A percentile compares a stretch with the other conserved stretches of the same genome.
Conservation (phyloP, 2,113 vertebrate species). For the Columba janthina region DNA sequence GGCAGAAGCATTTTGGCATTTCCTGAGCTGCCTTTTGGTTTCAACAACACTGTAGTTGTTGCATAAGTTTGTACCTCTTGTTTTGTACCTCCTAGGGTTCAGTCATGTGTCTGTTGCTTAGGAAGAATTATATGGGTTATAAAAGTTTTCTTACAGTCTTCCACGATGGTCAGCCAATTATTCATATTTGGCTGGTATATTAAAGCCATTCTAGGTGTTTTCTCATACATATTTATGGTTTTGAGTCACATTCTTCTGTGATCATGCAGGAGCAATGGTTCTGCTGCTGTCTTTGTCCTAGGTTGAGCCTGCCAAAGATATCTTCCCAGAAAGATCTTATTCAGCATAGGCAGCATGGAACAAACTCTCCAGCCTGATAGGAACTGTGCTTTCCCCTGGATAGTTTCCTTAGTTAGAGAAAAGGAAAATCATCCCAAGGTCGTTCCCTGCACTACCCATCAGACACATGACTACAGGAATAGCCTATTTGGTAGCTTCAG, state of each 20-base stretch:
- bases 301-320: slow-evolving; percentile 1
- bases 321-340: slow-evolving; percentile 42
- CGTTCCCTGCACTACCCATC: accelerated
- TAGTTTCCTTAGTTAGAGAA: background rate
- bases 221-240: background rate
- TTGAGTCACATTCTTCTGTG: background rate
- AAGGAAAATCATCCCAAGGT: background rate
- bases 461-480: background rate
- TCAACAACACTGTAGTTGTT: background rate
- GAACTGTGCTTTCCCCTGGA: background rate
- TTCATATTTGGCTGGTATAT: background rate
- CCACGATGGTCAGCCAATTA: background rate
- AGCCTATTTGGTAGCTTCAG: background rate
- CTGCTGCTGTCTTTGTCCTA: background rate
- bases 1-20: background rate
- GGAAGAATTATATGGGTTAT: background rate
- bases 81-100: slow-evolving; percentile 9
- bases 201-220: background rate
- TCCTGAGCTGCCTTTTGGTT: background rate
- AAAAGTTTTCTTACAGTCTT: background rate
- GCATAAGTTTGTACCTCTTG: background rate
- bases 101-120: background rate
- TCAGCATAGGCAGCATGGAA: slow-evolving; percentile 10
- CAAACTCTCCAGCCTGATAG: slow-evolving; percentile 32
- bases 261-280: background rate